Evolutionary conservation across 2,888 invertebrate genomes (phyloP), one percentile per base, ranked within the genome.

Genomic region (Sarcophaga subvicina): DNA sequence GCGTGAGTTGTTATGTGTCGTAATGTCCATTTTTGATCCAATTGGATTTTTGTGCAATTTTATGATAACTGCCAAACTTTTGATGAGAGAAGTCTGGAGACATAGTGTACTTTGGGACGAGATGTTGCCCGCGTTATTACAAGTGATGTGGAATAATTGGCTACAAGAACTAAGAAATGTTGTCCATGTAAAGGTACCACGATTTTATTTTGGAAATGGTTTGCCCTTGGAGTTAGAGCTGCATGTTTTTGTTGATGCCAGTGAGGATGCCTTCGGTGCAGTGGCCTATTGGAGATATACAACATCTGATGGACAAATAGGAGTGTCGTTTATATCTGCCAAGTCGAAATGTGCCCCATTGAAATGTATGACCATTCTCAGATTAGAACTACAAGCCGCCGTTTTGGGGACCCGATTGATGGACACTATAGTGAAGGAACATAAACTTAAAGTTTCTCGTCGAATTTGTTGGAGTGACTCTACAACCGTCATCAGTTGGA

Each of bases 401-500:
- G 75, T 75, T 8, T 37, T 80, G 1, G 60, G 73, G 12, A 49
- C 45, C 22, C 73, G 73, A 22, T 49, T 63, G 47, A 63, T 45
- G 12, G 25, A 25, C 17, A 6, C 17, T 3, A 14, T 64, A 25
- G 8, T 20, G 4, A 60, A 72, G 25, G 37, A 73, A 6, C 82
- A 72, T 20, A 76, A 79, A 8, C 3, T 85, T 47, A 49, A 71
- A 20, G 77, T 86, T n/a, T 59, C 72, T 14, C 27, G 49, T 3
- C 22, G 49, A 2, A 8, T 54, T 2, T 82, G 69, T 63, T 88
- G 86, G 86, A 66, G 62, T 12, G 81, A 88, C 60, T 86, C 84
- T 22, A 6, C 45, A 75, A 64, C 63, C 6, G 73, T 63, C 47
- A 54, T 90, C 22, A 71, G 75, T 59, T 90, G 90, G 90, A 79